phyloP scores from a whole-genome alignment of 2,888 invertebrate species.

The Scaptomyza polygonia region DNA sequence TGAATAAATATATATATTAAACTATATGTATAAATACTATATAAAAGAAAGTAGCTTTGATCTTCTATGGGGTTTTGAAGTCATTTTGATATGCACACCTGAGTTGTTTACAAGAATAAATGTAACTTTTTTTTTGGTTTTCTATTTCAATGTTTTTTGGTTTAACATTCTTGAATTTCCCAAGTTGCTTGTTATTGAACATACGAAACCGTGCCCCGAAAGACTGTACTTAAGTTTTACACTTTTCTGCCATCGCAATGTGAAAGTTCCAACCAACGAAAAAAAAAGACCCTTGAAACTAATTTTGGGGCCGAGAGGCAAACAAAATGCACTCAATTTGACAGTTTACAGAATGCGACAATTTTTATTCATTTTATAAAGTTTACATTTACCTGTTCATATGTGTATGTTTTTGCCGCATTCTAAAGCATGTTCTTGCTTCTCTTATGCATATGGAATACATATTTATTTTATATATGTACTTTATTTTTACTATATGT shows the following conservation, averaged over 20 bases:
- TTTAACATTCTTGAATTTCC: conserved; percentile 42
- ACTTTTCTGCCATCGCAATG: conserved; percentile 34
- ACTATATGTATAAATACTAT: conserved; percentile 5
- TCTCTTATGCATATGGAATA: conserved; percentile 9
- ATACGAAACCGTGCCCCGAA: not conserved
- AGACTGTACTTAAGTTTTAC: conserved; percentile 28
- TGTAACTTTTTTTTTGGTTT: not conserved
- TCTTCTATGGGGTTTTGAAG: conserved; percentile 34
- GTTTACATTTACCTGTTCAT: conserved; percentile 25
- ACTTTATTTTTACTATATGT: not conserved
- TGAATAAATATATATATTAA: conserved; percentile 34
- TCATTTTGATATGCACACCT: conserved; percentile 13
- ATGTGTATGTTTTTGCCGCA: not conserved
- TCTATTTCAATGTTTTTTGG: not conserved
- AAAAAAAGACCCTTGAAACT: conserved; percentile 47
- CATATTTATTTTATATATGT: not conserved
- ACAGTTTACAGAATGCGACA: conserved; percentile 54
- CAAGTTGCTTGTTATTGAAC: conserved; percentile 34
- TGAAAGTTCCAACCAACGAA: conserved; percentile 15
- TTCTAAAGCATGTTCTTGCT: not conserved
- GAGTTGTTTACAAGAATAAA: not conserved
- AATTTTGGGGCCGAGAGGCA: conserved; percentile 38
- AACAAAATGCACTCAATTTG: conserved; percentile 52
- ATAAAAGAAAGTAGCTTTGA: conserved; percentile 57
- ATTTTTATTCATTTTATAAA: conserved; percentile 60